Conservation (phyloP, 1,140 invertebrate species). For the Hyposmocoma kahamanoa region DNA sequence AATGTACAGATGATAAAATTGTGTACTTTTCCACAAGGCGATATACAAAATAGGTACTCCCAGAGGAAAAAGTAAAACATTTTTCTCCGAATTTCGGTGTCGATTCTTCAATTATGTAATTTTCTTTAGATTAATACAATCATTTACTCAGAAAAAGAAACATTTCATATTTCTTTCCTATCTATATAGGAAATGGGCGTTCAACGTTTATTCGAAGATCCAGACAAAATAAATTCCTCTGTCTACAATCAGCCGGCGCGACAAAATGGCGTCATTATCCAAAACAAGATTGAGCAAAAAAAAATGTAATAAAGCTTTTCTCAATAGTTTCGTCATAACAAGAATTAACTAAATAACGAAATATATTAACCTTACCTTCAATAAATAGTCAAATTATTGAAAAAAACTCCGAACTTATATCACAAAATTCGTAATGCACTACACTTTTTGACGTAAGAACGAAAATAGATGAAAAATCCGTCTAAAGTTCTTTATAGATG, state of each 20-base stretch:
- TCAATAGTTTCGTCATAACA: neutral
- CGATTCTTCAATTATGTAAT: too few relatives aligned
- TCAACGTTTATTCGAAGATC: too few relatives aligned
- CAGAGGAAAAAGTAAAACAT: too few relatives aligned
- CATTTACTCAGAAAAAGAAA: too few relatives aligned
- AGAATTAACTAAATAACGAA: slow-evolving; percentile 5
- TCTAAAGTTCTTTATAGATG: neutral
- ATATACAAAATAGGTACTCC: too few relatives aligned
- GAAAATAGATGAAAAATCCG: slow-evolving; percentile 31
- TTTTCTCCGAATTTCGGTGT: too few relatives aligned
- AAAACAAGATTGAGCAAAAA: slow-evolving; percentile 47
- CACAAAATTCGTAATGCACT: slow-evolving; percentile 49
- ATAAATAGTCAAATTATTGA: slow-evolving; percentile 33
- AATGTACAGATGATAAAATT: too few relatives aligned
- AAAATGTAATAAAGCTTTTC: neutral
- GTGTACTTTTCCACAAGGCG: too few relatives aligned
- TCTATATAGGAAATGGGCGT: too few relatives aligned
- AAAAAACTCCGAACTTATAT: slow-evolving; percentile 37
- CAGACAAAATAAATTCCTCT: slow-evolving; percentile 48
- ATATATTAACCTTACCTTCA: slow-evolving; percentile 28
- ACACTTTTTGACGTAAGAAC: slow-evolving; percentile 67
- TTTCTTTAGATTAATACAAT: too few relatives aligned
- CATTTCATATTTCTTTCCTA: too few relatives aligned
- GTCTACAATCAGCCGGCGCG: slow-evolving; percentile 62
- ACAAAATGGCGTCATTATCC: slow-evolving; percentile 71